These are phyloP conservation scores for Netelia virgata DNA, from an alignment of 2,888 invertebrate species.

Conservation along the genomic window DNA sequence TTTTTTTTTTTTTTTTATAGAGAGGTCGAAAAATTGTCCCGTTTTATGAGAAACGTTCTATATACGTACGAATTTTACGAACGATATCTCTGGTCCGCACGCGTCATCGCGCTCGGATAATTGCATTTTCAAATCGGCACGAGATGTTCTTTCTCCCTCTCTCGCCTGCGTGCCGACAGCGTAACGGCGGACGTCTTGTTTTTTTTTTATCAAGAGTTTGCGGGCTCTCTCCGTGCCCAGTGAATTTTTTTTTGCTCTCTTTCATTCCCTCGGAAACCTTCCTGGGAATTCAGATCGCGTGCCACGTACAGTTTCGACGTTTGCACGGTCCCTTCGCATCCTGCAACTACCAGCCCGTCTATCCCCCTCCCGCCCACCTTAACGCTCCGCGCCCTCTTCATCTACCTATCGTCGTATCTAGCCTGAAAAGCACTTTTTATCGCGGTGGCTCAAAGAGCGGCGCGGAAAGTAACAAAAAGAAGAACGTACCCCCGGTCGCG, in stretches of 20 bases:
- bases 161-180: conserved; percentile 42
- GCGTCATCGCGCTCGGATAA: conserved; percentile 76
- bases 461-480: conserved; percentile 60
- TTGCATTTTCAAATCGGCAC: conserved; percentile 77
- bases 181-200: conserved; percentile 24
- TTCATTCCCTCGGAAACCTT: conserved; percentile 63
- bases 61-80: conserved; percentile 43
- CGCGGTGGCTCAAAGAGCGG: conserved; percentile 64
- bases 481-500: conserved; percentile 28
- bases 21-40: not conserved
- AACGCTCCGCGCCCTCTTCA: conserved; percentile 21
- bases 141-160: conserved; percentile 56
- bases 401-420: conserved; percentile 61
- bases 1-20: not conserved
- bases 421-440: conserved; percentile 67
- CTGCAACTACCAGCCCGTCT: conserved; percentile 6
- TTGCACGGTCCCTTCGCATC: conserved; percentile 62
- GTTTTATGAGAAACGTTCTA: not conserved
- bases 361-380: conserved; percentile 7
- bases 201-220: conserved; percentile 64
- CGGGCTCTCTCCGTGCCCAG: conserved; percentile 54
- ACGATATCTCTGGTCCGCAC: conserved; percentile 62
- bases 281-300: conserved; percentile 71
- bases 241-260: conserved; percentile 65
- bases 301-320: conserved; percentile 70